Base-by-base conservation (phyloP, 2,113 vertebrate species). In the Tragelaphus buxtoni region DNA sequence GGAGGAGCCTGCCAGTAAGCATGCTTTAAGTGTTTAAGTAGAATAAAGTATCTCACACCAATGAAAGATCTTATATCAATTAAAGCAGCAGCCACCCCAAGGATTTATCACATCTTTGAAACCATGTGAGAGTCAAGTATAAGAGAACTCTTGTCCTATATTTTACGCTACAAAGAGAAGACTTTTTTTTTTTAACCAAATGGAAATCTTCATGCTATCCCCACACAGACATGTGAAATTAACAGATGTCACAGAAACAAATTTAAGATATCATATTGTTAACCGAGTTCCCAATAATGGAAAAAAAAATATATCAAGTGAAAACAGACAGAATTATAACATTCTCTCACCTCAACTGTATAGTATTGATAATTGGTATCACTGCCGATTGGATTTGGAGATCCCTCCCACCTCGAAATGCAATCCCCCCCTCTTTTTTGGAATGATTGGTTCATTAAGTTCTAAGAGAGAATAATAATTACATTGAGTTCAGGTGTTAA, bases 401-500 rank as follows among this genome's bases (percentile, higher is more conserved):
- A 96, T 90, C 85, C 91, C 84, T 94, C 89, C 97, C 79, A 82
- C 63, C 76, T 35, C 9, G 17, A 95, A 92, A 96, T 90, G 81
- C 60, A 95, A 74, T 53, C 88, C 88, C 96, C 94, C 76, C 91
- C 81, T 95, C 89, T 92, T 96, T 97, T 96, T 96, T 77, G 92
- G 94, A 97, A 94, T 91, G 92, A 98, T 7, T 17, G 49, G 95
- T 97, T 91, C 87, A 97, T 72, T 97, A 95, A 95, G 94, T 92
- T 98, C 96, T 94, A 92, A 80, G 96, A 96, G 82, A 98, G 88
- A 98, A 53, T 69, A 96, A 96, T 39, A 91, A 97, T 51, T 87
- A 28, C 3, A 88, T 49, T 88, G 91, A 97, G 79, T 95, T 88
- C 83, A 96, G 53, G 28, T 49, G 49, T 90, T 90, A 90, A 94